Evolutionary conservation across 2,888 invertebrate species (phyloP), one percentile per base, ranked within the genome.

Genomic region (Tuta absoluta): DNA sequence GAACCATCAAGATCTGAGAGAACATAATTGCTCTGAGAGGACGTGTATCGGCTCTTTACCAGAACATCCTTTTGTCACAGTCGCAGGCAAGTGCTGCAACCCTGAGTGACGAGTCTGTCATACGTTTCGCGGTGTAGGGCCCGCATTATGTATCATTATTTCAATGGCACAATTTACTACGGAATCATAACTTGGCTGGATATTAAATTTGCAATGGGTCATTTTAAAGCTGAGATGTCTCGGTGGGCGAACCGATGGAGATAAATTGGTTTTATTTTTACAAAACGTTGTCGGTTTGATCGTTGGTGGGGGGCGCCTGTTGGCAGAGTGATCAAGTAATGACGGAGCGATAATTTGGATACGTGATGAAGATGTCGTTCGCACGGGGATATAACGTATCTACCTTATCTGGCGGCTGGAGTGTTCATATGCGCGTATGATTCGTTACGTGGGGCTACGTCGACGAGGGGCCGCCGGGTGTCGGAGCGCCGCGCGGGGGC

Each of bases 141-240:
- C 80, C 81, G 83, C 84, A 90, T 91, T 90, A 89, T 81, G 85
- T 84, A 79, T 88, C 87, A 90, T 90, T 90, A 89, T 83, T 81
- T 79, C 83, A 89, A 90, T 89, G 86, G 87, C 84, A 88, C 85
- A 86, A 88, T 87, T 88, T 87, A 81, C 84, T 83, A 75, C 76
- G 78, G 78, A 85, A 85, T 85, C 83, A 84, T 85, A 86, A 82
- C 82, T 83, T 78, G 77, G 74, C 68, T 72, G 75, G 80, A 80
- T 84, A 86, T 86, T 83, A 86, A 85, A 85, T 84, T 84, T 78
- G 81, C 82, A 85, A 86, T 87, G 84, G 82, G 76, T 82, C 84
- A 82, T 83, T 86, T 85, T 81, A 78, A 81, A 78, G 73, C 78
- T 77, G 79, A 79, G 78, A 80, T 79, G 75, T 79, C 73, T 74